Percentiles rank a stretch among this genome's conserved stretches.
These are phyloP conservation scores for Macropodus opercularis DNA, from an alignment of 2,797 vertebrate species.

Conservation along the genomic window DNA sequence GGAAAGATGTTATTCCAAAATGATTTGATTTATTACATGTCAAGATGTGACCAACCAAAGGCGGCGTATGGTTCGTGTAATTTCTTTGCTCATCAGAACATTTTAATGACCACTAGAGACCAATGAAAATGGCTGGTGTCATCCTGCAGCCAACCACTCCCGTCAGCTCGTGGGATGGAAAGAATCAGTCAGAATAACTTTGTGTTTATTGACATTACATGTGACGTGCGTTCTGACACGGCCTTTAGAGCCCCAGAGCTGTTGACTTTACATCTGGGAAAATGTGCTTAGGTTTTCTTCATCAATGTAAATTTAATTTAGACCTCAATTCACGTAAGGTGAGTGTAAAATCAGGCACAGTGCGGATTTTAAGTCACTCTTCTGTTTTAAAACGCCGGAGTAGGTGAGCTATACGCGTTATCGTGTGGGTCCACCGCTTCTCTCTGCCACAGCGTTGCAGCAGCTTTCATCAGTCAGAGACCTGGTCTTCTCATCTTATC, in stretches of 20 bases:
- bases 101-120: conserved; percentile 35
- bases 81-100: conserved; percentile 33
- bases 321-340: no score
- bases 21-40: conserved; percentile 41
- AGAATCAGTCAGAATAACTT: not conserved
- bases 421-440: conserved; percentile 48
- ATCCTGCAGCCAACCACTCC: conserved; percentile 22
- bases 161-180: not conserved
- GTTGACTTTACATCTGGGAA: not conserved
- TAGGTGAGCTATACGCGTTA: conserved; percentile 54
- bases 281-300: no score
- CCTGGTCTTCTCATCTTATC: conserved; percentile 67
- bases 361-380: conserved; percentile 8
- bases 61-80: conserved; percentile 43
- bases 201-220: conserved; percentile 9
- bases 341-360: not conserved
- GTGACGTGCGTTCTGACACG: not conserved
- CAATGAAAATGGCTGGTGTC: conserved; percentile 21
- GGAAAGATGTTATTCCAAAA: conserved; percentile 18
- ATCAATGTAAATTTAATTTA: no score
- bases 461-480: conserved; percentile 71
- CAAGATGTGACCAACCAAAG: conserved; percentile 31
- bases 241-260: not conserved
- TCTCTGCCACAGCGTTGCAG: conserved; percentile 42
- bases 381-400: conserved; percentile 55